Percentiles rank a stretch among this genome's conserved stretches.
These are phyloP conservation scores for Epinotia ramella DNA, from an alignment of 2,888 invertebrate species.

Conservation along the genomic window DNA sequence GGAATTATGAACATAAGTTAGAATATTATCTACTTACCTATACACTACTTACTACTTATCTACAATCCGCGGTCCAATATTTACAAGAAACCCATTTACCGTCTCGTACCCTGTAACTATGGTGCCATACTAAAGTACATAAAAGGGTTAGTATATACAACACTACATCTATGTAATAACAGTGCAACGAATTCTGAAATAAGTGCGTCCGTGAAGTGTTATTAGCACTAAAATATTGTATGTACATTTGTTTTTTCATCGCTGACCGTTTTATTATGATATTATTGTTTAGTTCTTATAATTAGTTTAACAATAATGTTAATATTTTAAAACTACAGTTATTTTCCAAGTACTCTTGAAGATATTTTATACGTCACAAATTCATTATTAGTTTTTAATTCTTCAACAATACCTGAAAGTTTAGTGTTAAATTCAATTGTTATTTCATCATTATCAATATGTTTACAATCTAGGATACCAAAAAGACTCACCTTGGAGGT, in stretches of 20 bases:
- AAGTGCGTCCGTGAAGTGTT: constrained; percentile 10
- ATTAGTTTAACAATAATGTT: constrained; percentile 20
- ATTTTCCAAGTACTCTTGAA: constrained; percentile 15
- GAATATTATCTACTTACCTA: constrained; percentile 35
- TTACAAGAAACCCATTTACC: constrained; percentile 40
- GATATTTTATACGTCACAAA: background rate
- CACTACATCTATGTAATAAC: constrained; percentile 35
- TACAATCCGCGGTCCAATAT: constrained; percentile 35
- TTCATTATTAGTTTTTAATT: background rate
- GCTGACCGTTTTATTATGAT: background rate
- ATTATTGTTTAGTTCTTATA: constrained; percentile 21
- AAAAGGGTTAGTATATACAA: constrained; percentile 39
- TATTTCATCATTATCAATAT: constrained; percentile 24
- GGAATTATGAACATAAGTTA: background rate
- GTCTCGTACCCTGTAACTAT: constrained; percentile 33
- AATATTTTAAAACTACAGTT: background rate
- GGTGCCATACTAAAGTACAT: constrained; percentile 33
- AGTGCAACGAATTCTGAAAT: constrained; percentile 16
- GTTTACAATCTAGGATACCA: constrained; percentile 48
- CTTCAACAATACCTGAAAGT: constrained; percentile 20
- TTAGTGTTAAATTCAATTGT: constrained; percentile 16
- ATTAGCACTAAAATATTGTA: constrained; percentile 29
- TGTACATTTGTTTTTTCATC: constrained; percentile 25
- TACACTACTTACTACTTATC: constrained; percentile 31
- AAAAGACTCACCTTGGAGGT: constrained; percentile 72